Evolutionary conservation across 2,113 vertebrate genomes (phyloP), one percentile per base, ranked within the genome.

Genomic region (Toxotes chatareus): DNA sequence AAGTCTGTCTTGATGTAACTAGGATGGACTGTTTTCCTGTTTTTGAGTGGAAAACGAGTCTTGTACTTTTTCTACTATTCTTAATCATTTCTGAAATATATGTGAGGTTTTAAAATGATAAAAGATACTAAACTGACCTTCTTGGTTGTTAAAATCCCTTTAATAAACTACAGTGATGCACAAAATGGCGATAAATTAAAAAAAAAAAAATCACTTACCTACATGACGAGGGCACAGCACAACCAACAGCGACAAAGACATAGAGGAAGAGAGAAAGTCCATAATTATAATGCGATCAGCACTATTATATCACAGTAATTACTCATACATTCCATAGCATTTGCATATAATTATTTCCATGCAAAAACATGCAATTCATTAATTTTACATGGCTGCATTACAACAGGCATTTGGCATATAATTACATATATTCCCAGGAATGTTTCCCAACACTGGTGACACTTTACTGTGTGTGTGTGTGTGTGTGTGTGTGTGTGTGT

Each of bases 311-410:
- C 71, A 63, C 65, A 84, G 73, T 89, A 83, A 92, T 93, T 90
- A 87, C 79, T 90, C 87, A 87, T 84, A 92, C 68, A 83, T 89
- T 89, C 85, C 76, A 91, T 88, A 89, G 65, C 67, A 89, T 92
- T 90, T 92, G 76, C 88, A 91, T 91, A 76, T 83, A 82, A 91
- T 90, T 89, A 91, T 83, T 84, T 60, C 55, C 51, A 65, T 67
- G 69, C 62, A 86, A 86, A 93, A 91, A 89, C 86, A 90, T 74
- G 87, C 85, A 87, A 89, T 91, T 89, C 86, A 92, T 92, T 92
- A 86, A 93, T 91, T 89, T 92, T 86, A 92, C 91, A 94, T 83
- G 67, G 65, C 68, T 61, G 65, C 80, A 60, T 87, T 89, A 84
- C 86, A 89, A 88, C 76, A 89, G 73, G 61, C 85, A 53, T 88